A percentile compares a stretch with the other conserved stretches of the same genome.
phyloP scores from a whole-genome alignment of 1,140 invertebrate species.

The Drosophila watanabei region DNA sequence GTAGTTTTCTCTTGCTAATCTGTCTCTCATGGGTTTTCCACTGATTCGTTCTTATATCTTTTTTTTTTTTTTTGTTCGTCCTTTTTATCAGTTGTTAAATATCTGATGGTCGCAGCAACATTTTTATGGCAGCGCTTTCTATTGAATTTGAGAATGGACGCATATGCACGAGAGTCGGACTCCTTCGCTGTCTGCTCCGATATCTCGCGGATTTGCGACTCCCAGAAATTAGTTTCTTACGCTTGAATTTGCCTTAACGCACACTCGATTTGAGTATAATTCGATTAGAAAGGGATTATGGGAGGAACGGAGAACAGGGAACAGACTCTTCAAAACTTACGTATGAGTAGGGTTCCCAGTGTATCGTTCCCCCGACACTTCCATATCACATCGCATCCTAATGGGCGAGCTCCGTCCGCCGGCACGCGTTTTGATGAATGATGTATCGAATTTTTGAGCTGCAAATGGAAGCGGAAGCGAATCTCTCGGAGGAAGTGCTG shows the following conservation, averaged over 20 bases:
- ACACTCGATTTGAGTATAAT: conserved; percentile 70
- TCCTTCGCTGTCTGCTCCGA: conserved; percentile 28
- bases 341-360: conserved; percentile 36
- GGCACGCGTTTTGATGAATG: conserved; percentile 78
- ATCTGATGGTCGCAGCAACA: conserved; percentile 75
- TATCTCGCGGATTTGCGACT: conserved; percentile 56
- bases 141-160: conserved; percentile 73
- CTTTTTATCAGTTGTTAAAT: conserved; percentile 77
- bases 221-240: conserved; percentile 82
- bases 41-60: conserved; percentile 52
- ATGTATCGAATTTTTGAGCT: conserved; percentile 80
- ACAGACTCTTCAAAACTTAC: conserved; percentile 41
- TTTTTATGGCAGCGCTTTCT: conserved; percentile 73
- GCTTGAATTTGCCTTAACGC: conserved; percentile 79
- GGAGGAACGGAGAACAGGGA: conserved; percentile 27
- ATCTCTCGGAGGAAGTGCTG: conserved; percentile 57
- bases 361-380: conserved; percentile 1
- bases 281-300: conserved; percentile 82
- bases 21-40: conserved; percentile 75
- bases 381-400: conserved; percentile 25
- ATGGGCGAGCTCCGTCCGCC: conserved; percentile 50
- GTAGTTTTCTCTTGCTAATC: conserved; percentile 58
- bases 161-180: conserved; percentile 66
- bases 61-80: conserved; percentile 15
- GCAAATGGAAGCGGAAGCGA: conserved; percentile 63